Conservation (phyloP, 2,888 invertebrate genomes). For the Microctonus aethiopoides region DNA sequence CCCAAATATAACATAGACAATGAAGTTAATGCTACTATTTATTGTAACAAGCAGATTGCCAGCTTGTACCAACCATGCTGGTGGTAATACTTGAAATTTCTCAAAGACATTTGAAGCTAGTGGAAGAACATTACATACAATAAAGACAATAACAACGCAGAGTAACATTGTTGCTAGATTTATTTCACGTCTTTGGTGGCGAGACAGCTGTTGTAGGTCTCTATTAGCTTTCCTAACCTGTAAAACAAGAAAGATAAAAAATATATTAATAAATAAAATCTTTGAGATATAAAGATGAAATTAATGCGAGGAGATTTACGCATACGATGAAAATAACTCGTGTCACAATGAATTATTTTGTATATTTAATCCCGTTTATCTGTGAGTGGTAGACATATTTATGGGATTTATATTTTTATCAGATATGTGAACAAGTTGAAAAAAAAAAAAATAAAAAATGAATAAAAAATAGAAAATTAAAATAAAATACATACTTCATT, state of each 20-base stretch:
- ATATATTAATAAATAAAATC: neutral
- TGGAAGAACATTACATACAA: conserved; percentile 90
- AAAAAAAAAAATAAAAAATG: neutral
- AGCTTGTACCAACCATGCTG: conserved; percentile 79
- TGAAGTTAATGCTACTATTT: conserved; percentile 97
- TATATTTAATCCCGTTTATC: neutral
- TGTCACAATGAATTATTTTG: neutral
- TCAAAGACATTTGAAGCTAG: conserved; percentile 88
- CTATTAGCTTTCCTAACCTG: conserved; percentile 88
- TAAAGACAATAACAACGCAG: conserved; percentile 93
- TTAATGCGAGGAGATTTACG: neutral
- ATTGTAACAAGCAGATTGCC: conserved; percentile 95
- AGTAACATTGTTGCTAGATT: conserved; percentile 95
- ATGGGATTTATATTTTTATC: neutral
- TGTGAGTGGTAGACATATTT: neutral
- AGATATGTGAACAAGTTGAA: neutral
- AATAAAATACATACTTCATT: neutral
- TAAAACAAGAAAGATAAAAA: conserved; percentile 41
- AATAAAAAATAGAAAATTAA: neutral
- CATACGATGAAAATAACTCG: neutral
- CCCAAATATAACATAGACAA: conserved; percentile 97
- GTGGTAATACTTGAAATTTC: conserved; percentile 77
- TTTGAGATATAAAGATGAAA: neutral
- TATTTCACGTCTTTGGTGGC: conserved; percentile 91
- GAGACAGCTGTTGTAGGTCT: conserved; percentile 89